Conservation (phyloP, 2,888 invertebrate genomes). For the Alloplasta piceator region DNA sequence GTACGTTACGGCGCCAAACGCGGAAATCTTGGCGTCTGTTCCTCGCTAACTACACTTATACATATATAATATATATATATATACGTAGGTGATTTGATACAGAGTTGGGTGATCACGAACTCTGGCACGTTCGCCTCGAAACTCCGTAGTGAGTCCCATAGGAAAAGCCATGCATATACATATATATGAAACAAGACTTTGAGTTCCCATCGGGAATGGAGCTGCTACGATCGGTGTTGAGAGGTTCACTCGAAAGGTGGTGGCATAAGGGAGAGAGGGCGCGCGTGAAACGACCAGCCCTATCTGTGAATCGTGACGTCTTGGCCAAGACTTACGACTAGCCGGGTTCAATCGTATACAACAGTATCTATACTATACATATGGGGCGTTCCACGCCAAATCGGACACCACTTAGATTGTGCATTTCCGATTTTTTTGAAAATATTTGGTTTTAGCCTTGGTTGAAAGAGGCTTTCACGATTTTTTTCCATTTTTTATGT, state of each 20-base stretch:
- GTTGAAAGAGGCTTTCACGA: too few relatives aligned
- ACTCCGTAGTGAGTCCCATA: constrained; percentile 34
- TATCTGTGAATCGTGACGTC: constrained; percentile 62
- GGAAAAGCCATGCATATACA: constrained; percentile 20
- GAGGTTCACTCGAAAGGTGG: constrained; percentile 41
- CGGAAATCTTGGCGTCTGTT: constrained; percentile 60
- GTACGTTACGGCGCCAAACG: constrained; percentile 54
- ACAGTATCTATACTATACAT: constrained; percentile 43
- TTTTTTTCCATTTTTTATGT: too few relatives aligned
- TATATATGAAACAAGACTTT: constrained; percentile 25
- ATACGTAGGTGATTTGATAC: constrained; percentile 29
- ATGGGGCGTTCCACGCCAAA: too few relatives aligned
- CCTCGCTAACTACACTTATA: constrained; percentile 20
- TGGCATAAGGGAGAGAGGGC: constrained; percentile 23
- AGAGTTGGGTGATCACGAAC: constrained; percentile 54
- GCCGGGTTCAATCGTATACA: constrained; percentile 46
- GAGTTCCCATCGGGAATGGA: constrained; percentile 52
- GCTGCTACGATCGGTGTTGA: constrained; percentile 32
- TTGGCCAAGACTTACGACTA: constrained; percentile 53
- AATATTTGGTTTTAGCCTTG: too few relatives aligned
- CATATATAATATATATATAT: constrained; percentile 14
- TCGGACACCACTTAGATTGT: too few relatives aligned
- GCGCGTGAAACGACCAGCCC: constrained; percentile 58
- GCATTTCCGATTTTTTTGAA: too few relatives aligned
- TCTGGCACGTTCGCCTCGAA: constrained; percentile 48